Conservation (phyloP, 2,888 invertebrate species). For the Chironomus tentans region DNA sequence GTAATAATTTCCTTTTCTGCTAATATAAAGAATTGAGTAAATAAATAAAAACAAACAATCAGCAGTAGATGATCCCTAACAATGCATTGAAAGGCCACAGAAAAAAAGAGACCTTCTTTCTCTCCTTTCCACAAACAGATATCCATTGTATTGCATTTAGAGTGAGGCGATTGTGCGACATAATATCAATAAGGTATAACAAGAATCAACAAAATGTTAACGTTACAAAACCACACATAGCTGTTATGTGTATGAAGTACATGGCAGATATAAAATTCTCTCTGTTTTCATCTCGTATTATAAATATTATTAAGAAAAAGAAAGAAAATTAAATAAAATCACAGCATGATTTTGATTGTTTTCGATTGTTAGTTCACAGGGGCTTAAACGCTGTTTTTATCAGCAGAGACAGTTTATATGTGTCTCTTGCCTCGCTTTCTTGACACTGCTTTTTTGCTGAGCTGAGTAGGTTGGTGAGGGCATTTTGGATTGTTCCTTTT, state of each 20-base stretch:
- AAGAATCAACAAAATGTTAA: background rate
- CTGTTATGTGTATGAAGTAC: no score
- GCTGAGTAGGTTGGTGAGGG: background rate
- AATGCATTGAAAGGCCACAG: conserved; percentile 2
- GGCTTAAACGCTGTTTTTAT: background rate
- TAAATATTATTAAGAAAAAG: no score
- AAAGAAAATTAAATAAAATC: conserved; percentile 15
- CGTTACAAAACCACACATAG: background rate
- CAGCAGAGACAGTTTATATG: conserved; percentile 16
- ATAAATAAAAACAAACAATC: background rate
- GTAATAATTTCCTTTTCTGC: conserved; percentile 18
- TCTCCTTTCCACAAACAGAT: background rate
- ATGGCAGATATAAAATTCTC: background rate
- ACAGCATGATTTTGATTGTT: conserved; percentile 27
- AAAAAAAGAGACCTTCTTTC: background rate
- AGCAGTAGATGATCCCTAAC: background rate
- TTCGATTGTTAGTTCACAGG: conserved; percentile 13
- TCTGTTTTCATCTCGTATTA: background rate
- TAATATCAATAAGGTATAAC: conserved; percentile 10
- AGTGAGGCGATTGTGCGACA: conserved; percentile 18
- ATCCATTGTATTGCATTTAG: background rate
- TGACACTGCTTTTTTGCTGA: background rate
- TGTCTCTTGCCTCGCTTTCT: background rate
- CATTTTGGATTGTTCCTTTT: no score
- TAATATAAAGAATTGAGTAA: background rate